A percentile compares a stretch with the other conserved stretches of the same genome.
Conservation (phyloP, 1,140 invertebrate species). For the Sinonovacula constricta region DNA sequence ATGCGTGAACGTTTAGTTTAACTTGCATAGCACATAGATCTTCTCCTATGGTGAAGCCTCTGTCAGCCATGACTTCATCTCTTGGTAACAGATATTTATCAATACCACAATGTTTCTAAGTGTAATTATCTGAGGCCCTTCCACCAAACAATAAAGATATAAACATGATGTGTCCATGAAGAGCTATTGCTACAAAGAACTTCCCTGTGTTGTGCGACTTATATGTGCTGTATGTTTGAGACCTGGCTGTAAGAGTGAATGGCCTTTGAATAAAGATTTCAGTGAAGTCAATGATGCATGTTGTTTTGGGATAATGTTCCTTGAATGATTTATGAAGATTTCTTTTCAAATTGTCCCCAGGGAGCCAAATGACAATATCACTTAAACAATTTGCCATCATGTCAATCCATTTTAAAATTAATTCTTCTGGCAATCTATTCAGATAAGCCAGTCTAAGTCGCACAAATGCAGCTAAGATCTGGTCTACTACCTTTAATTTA, state of each 20-base stretch:
- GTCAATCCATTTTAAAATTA: too few relatives aligned
- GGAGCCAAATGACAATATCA: constrained; percentile 37
- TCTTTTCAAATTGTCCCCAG: constrained; percentile 29
- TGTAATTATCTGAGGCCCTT: constrained; percentile 62
- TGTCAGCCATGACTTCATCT: constrained; percentile 58
- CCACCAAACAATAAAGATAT: constrained; percentile 67
- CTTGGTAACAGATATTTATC: constrained; percentile 59
- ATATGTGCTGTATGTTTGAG: constrained; percentile 49
- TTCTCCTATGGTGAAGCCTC: constrained; percentile 61
- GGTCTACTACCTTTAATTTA: neutral
- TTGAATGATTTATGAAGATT: constrained; percentile 21
- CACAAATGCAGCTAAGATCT: neutral
- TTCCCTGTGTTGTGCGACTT: constrained; percentile 62
- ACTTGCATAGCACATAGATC: neutral
- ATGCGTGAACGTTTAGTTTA: constrained; percentile 19
- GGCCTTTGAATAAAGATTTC: too few relatives aligned
- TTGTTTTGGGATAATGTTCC: constrained; percentile 23
- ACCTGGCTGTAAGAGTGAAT: constrained; percentile 59
- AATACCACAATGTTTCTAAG: constrained; percentile 60
- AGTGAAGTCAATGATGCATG: too few relatives aligned
- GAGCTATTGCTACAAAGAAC: constrained; percentile 68
- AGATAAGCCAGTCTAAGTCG: neutral
- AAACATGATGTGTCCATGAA: constrained; percentile 67
- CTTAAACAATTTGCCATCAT: too few relatives aligned
- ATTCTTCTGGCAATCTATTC: neutral